These are phyloP conservation scores for Arenaria interpres DNA, from an alignment of 2,113 vertebrate species.

Conservation along the genomic window DNA sequence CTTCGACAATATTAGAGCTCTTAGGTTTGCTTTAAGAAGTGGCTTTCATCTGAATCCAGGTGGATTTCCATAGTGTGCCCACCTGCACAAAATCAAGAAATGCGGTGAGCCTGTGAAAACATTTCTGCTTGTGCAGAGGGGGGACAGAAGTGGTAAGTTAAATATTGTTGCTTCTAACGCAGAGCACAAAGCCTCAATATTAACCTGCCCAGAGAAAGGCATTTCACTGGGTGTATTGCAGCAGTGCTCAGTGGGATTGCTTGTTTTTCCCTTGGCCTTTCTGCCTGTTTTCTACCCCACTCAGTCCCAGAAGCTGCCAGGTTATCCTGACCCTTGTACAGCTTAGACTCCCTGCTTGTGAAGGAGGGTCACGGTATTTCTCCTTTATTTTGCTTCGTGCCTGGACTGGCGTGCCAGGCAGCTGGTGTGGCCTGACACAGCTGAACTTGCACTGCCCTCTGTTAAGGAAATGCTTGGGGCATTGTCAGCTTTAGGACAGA, in stretches of 20 bases:
- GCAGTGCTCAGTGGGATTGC: neutral
- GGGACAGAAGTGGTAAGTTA: neutral
- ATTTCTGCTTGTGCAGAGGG: neutral
- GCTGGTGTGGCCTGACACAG: neutral
- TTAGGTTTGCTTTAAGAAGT: neutral
- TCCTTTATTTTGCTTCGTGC: neutral
- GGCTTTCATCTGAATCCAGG: neutral
- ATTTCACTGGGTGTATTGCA: neutral
- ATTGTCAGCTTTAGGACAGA: conserved; percentile 19
- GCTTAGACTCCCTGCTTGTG: neutral
- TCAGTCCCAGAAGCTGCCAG: neutral
- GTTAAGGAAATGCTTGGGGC: conserved; percentile 26
- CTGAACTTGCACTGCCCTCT: conserved; percentile 11
- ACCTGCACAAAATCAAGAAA: neutral
- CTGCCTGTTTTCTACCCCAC: neutral
- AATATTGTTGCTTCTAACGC: neutral
- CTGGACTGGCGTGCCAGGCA: neutral
- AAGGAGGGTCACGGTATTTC: neutral
- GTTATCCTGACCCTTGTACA: neutral
- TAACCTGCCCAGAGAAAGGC: neutral
- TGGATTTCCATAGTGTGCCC: neutral
- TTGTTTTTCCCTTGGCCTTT: neutral
- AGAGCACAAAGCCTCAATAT: accelerated
- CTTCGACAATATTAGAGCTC: neutral
- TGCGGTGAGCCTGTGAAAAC: neutral